Evolutionary conservation across 2,113 vertebrate species (phyloP).

Genomic region (Sander lucioperca): DNA sequence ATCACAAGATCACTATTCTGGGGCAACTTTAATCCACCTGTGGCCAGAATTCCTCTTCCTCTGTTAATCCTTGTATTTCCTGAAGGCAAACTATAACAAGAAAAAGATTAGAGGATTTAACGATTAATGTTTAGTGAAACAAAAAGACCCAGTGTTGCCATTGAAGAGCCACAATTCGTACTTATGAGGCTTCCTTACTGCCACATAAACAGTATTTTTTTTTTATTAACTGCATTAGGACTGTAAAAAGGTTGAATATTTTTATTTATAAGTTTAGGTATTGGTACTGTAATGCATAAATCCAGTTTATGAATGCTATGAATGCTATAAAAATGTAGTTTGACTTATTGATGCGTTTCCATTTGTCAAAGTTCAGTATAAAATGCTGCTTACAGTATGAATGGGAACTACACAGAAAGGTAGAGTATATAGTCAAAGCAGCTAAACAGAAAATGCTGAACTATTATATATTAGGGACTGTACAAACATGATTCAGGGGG

Average conservation of each 20-base stretch:
- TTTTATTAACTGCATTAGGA: neutral
- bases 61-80: conserved; percentile 67
- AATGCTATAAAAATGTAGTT: neutral
- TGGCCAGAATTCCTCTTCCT: conserved; percentile 50
- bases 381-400: neutral
- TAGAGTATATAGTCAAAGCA: neutral
- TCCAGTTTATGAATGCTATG: neutral
- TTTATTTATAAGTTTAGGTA: neutral
- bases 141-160: conserved; percentile 45
- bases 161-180: neutral
- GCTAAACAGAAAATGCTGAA: neutral
- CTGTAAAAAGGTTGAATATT: neutral
- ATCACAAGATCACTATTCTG: conserved; percentile 71
- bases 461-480: neutral
- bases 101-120: conserved; percentile 56
- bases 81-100: conserved; percentile 22
- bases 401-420: neutral
- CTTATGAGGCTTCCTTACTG: neutral
- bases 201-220: neutral
- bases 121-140: conserved; percentile 41
- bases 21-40: conserved; percentile 72
- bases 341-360: neutral
- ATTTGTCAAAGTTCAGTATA: neutral
- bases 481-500: neutral
- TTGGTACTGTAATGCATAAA: neutral